Evolutionary conservation across 2,113 vertebrate species (phyloP).

Genomic region (Notechis scutatus): DNA sequence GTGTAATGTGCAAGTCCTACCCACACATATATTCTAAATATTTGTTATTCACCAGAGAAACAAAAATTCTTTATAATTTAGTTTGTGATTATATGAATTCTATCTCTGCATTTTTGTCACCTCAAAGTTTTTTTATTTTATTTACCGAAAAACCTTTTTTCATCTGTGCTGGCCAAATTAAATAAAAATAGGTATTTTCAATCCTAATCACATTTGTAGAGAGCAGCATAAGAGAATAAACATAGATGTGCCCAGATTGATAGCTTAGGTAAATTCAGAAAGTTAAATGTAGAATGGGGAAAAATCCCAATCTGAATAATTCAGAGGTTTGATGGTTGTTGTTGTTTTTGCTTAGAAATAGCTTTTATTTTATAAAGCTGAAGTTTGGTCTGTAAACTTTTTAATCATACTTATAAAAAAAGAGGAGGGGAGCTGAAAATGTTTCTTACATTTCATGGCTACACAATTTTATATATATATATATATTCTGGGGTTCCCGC

Average conservation of each 20-base stretch:
- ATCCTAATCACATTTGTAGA: neutral
- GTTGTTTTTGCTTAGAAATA: conserved; percentile 78
- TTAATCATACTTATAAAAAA: conserved; percentile 88
- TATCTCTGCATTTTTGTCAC: neutral
- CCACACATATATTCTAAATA: neutral
- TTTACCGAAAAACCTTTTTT: neutral
- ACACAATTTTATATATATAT: too few species aligned
- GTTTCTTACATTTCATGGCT: conserved; percentile 59
- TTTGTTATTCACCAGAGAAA: neutral
- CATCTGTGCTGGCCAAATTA: neutral
- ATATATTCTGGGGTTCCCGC: too few species aligned
- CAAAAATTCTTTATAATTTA: neutral
- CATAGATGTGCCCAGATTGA: neutral
- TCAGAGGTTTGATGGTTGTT: conserved; percentile 38
- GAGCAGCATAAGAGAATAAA: neutral
- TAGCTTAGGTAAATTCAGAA: neutral
- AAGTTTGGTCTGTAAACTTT: conserved; percentile 82
- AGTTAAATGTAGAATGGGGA: neutral
- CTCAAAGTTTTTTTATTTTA: neutral
- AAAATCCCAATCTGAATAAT: conserved; percentile 25
- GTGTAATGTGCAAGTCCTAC: neutral
- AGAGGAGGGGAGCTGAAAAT: conserved; percentile 76
- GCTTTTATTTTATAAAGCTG: conserved; percentile 89
- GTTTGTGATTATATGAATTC: neutral
- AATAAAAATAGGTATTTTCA: neutral